These are phyloP conservation scores for Hyla sarda DNA, from an alignment of 2,113 vertebrate genomes.

Conservation along the genomic window DNA sequence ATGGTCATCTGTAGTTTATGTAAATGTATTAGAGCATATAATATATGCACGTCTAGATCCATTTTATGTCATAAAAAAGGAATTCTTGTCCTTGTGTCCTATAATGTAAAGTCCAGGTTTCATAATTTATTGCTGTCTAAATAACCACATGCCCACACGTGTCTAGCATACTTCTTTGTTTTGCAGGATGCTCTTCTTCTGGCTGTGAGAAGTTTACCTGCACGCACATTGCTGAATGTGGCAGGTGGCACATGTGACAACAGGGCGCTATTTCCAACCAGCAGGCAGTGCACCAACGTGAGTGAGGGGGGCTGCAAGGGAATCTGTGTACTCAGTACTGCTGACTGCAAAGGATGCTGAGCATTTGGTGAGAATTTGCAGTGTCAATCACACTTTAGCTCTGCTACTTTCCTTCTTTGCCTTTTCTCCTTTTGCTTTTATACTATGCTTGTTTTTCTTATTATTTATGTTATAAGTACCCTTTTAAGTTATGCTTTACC, in stretches of 20 bases:
- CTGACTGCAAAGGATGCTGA: constrained; percentile 51
- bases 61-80: background rate
- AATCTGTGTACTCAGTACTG: constrained; percentile 51
- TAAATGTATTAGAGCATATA: background rate
- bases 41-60: background rate
- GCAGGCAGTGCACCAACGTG: constrained; percentile 88
- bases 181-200: constrained; percentile 88
- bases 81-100: background rate
- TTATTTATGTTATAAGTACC: background rate
- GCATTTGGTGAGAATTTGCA: constrained; percentile 53
- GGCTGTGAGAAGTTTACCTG: constrained; percentile 89
- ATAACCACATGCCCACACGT: background rate
- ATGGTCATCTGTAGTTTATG: background rate
- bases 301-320: constrained; percentile 62
- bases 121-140: background rate
- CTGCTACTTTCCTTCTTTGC: background rate
- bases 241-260: constrained; percentile 76
- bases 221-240: constrained; percentile 85
- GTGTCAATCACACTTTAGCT: constrained; percentile 8
- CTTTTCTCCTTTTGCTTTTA: background rate
- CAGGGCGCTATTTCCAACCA: constrained; percentile 83
- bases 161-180: background rate
- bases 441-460: background rate
- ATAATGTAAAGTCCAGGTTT: background rate
- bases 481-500: background rate